Conservation (phyloP, 2,888 invertebrate species). For the Tholera decimalis region DNA sequence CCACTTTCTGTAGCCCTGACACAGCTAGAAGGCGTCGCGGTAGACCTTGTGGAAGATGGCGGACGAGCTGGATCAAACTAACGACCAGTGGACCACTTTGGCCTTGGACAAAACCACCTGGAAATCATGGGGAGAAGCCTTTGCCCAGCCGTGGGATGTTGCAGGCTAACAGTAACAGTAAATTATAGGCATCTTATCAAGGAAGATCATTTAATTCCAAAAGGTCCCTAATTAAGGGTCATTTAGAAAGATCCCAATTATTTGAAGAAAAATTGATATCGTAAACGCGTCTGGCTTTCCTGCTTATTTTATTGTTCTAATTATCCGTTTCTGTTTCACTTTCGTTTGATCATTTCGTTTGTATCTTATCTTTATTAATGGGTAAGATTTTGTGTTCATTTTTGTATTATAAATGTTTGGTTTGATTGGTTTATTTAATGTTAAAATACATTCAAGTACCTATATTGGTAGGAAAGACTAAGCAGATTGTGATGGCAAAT, state of each 20-base stretch:
- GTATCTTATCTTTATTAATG: constrained; percentile 21
- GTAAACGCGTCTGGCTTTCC: constrained; percentile 30
- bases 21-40: too few relatives aligned
- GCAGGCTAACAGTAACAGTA: too few relatives aligned
- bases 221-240: constrained; percentile 43
- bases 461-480: too few relatives aligned
- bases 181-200: constrained; percentile 5
- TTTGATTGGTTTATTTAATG: not conserved
- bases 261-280: constrained; percentile 48
- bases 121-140: too few relatives aligned
- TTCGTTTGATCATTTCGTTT: constrained; percentile 31
- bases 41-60: too few relatives aligned
- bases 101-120: too few relatives aligned
- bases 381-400: constrained; percentile 21
- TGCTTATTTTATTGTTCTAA: constrained; percentile 54
- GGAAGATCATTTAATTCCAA: constrained; percentile 33
- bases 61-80: too few relatives aligned
- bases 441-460: too few relatives aligned
- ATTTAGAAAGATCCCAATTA: constrained; percentile 50
- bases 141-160: too few relatives aligned
- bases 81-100: too few relatives aligned
- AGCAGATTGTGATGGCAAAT: too few relatives aligned
- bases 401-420: not conserved
- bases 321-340: constrained; percentile 40
- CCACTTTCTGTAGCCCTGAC: too few relatives aligned